phyloP scores from a whole-genome alignment of 2,888 invertebrate species.

The Kuschelorhynchus macadamiae region DNA sequence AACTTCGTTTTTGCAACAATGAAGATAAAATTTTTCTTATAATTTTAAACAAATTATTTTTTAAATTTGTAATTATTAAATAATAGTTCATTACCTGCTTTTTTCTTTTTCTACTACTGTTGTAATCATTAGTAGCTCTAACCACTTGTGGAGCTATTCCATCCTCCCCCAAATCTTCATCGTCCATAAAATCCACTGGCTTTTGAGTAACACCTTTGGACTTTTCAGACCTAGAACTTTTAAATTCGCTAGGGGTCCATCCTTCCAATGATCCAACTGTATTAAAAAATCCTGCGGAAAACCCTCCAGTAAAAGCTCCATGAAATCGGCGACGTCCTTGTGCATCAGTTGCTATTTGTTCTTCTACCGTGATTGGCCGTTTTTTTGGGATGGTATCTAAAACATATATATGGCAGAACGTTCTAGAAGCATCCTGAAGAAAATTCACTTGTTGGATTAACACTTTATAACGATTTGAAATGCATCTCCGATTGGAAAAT shows the following conservation, averaged over 20 bases:
- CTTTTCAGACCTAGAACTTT: conserved; percentile 87
- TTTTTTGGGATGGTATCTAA: conserved; percentile 85
- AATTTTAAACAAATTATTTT: too few species aligned
- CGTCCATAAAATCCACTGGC: conserved; percentile 98
- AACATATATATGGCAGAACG: too few species aligned
- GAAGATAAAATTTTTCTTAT: too few species aligned
- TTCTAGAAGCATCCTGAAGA: too few species aligned
- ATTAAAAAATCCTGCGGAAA: conserved; percentile 98
- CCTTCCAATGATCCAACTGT: conserved; percentile 97
- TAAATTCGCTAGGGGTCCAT: conserved; percentile 92
- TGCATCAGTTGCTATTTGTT: conserved; percentile 91
- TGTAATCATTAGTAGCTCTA: conserved; percentile 85
- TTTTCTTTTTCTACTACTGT: conserved; percentile 68
- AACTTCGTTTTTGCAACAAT: too few species aligned
- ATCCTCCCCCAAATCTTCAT: conserved; percentile 94
- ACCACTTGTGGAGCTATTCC: conserved; percentile 94
- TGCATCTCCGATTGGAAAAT: too few species aligned
- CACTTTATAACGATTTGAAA: too few species aligned
- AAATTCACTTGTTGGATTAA: too few species aligned
- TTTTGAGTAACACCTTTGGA: conserved; percentile 73
- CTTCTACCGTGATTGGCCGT: conserved; percentile 83
- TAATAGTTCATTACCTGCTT: conserved; percentile 47
- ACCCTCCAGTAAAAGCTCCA: conserved; percentile 98
- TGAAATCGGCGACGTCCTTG: conserved; percentile 94
- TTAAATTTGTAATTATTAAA: too few species aligned